These are phyloP conservation scores for Drosophila pruinosa DNA, from an alignment of 1,140 invertebrate genomes.

Conservation along the genomic window DNA sequence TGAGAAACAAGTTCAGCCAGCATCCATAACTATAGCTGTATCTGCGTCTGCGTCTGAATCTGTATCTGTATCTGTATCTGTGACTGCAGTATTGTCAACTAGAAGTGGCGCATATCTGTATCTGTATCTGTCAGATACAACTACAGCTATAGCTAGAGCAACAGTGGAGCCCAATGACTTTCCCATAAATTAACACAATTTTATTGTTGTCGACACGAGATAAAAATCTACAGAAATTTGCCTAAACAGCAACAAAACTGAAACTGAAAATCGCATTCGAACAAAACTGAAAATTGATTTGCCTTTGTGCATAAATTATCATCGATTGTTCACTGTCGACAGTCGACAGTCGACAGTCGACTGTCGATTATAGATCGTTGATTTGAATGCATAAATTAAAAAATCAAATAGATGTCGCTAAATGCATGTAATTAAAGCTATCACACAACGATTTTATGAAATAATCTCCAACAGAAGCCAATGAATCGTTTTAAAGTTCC, in stretches of 20 bases:
- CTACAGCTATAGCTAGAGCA: conserved; percentile 27
- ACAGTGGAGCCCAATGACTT: conserved; percentile 46
- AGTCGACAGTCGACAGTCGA: background rate
- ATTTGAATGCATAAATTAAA: conserved; percentile 45
- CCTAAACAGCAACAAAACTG: conserved; percentile 73
- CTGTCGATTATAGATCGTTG: conserved; percentile 14
- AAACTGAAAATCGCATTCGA: conserved; percentile 52
- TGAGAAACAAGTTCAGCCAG: conserved; percentile 62
- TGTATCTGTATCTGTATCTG: conserved; percentile 43
- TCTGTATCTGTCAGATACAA: conserved; percentile 30
- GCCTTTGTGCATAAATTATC: conserved; percentile 64
- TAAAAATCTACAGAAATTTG: conserved; percentile 73
- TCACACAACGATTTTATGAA: conserved; percentile 8
- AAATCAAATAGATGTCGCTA: conserved; percentile 42
- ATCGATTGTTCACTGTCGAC: conserved; percentile 19
- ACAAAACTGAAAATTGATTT: conserved; percentile 72
- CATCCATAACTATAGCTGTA: conserved; percentile 1
- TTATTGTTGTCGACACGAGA: conserved; percentile 78
- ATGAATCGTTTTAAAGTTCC: conserved; percentile 7
- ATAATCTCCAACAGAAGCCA: background rate
- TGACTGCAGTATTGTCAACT: conserved; percentile 1
- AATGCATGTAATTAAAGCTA: conserved; percentile 44
- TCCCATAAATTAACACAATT: conserved; percentile 79
- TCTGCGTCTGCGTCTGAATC: conserved; percentile 5
- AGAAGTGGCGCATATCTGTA: conserved; percentile 14